Evolutionary conservation across 2,797 vertebrate species (phyloP).

Genomic region (Vultur gryphus): DNA sequence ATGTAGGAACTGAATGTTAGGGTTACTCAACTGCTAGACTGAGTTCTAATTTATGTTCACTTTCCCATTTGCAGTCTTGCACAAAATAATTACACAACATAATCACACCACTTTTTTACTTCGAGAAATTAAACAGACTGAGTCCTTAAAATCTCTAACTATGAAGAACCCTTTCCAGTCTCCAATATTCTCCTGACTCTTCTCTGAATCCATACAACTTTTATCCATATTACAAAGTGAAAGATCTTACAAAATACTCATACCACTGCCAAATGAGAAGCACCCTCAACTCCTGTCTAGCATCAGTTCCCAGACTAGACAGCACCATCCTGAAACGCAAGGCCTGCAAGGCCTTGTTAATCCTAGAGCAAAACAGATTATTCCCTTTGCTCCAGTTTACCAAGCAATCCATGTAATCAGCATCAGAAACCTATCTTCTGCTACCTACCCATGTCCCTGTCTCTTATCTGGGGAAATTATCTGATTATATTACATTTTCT

Average conservation of each 20-base stretch:
- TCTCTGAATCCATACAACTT: neutral
- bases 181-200: neutral
- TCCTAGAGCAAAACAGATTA: neutral
- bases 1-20: neutral
- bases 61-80: neutral
- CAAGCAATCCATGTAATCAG: neutral
- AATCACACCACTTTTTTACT: neutral
- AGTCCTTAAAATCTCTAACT: neutral
- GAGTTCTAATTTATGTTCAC: neutral
- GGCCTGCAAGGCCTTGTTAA: neutral
- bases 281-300: neutral
- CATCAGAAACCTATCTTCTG: neutral
- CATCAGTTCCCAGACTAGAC: neutral
- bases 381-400: neutral
- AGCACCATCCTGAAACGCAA: neutral
- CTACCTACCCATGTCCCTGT: neutral
- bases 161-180: neutral
- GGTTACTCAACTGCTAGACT: neutral
- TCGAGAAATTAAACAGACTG: neutral
- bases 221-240: neutral
- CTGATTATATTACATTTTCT: neutral
- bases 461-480: neutral
- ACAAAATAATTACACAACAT: neutral
- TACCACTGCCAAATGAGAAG: neutral
- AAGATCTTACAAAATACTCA: neutral